Base-by-base conservation (phyloP, 2,888 invertebrate species). In the Ommatoiulus sabulosus region DNA sequence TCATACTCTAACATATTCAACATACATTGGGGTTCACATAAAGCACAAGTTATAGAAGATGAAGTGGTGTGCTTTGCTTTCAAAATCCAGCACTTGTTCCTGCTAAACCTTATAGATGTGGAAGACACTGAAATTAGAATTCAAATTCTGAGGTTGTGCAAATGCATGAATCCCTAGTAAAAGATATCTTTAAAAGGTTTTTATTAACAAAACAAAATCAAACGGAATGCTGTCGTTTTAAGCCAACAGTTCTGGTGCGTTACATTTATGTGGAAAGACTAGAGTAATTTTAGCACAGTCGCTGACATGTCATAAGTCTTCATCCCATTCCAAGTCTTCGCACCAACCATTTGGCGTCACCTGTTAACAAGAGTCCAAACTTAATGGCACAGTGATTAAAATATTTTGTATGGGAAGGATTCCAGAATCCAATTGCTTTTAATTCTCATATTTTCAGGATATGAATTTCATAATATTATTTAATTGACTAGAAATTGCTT, bases 291-390 rank as follows among this genome's bases (percentile, higher is more conserved):
- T 72, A 72, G 72, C 72, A 8, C 72, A 10, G 24, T 5, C 10
- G 72, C 72, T 10, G 8, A 6, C 24, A n/a, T 72, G 24, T 72
- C 72, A 72, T 72, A 72, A 72, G 6, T 72, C 72, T 20, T 72
- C 72, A 10, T 24, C 72, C 72, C 72, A 72, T 72, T 72, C 72
- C 24, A 72, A 72, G 10, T 72, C 72, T 8, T 72, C 72, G 24
- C 72, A 72, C 72, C 72, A 72, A 72, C 72, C 72, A 10, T 72
- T 72, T n/a, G 72, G 72, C 5, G 72, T 72, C 72, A 72, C 72
- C 72, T 72, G 72, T 24, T 24, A 72, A 2, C 1, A 20, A 63
- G 20, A 63, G 63, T 63, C 6, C 4, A 63, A 63, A 52, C 17
- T 52, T 52, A 52, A 52, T 52, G 52, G 52, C 10, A 52, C 3